Evolutionary conservation across 2,888 invertebrate species (phyloP).

Genomic region (Aethes cnicana): DNA sequence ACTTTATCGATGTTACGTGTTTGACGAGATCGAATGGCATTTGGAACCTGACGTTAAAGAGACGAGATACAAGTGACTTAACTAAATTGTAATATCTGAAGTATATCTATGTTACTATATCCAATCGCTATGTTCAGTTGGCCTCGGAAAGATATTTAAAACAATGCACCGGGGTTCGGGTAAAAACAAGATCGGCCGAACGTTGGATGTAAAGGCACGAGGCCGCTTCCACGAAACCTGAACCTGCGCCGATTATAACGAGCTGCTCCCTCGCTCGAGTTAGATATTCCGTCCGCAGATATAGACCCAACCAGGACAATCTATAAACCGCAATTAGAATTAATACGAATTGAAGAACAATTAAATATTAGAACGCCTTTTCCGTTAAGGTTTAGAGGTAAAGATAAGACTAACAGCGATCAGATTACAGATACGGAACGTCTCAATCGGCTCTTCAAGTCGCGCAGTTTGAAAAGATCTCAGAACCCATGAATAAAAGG

Average conservation of each 20-base stretch:
- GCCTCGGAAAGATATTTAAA: conserved; percentile 59
- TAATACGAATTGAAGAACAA: conserved; percentile 4
- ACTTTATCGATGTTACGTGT: background rate
- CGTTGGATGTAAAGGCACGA: conserved; percentile 66
- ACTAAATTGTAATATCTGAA: too few species aligned
- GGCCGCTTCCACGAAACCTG: conserved; percentile 75
- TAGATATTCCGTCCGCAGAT: conserved; percentile 62
- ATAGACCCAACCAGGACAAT: conserved; percentile 39
- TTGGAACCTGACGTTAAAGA: background rate
- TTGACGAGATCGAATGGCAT: background rate
- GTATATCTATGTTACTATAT: too few species aligned
- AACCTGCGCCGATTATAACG: conserved; percentile 71
- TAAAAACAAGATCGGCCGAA: conserved; percentile 75
- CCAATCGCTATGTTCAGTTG: conserved; percentile 61
- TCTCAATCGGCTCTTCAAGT: background rate
- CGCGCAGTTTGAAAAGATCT: too few species aligned
- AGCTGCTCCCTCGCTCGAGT: conserved; percentile 59
- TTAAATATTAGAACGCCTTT: too few species aligned
- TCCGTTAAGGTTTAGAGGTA: too few species aligned
- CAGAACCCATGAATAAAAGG: too few species aligned
- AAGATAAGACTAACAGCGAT: conserved; percentile 4
- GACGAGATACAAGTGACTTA: conserved; percentile 44
- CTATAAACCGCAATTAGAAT: conserved; percentile 5
- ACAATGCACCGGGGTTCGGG: conserved; percentile 69
- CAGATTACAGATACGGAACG: conserved; percentile 3